phyloP scores from a whole-genome alignment of 2,888 invertebrate species.

The Troides aeacus region DNA sequence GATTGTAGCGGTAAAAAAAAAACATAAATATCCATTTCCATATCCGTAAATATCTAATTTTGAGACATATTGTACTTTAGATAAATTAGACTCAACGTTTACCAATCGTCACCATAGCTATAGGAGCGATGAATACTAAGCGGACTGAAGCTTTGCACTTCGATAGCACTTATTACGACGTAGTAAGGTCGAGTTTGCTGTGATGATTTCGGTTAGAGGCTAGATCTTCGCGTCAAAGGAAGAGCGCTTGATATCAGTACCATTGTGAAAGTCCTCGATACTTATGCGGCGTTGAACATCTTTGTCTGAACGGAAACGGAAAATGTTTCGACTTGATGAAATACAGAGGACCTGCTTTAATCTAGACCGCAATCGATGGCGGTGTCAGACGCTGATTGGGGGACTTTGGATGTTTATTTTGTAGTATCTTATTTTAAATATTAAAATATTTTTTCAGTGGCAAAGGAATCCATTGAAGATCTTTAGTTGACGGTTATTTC shows the following conservation, averaged over 20 bases:
- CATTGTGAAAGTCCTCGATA: conserved; percentile 17
- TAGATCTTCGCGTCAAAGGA: conserved; percentile 19
- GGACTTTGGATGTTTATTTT: conserved; percentile 13
- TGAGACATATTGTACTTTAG: too few species aligned
- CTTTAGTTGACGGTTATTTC: too few species aligned
- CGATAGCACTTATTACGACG: not conserved
- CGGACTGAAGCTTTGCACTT: not conserved
- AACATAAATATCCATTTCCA: too few species aligned
- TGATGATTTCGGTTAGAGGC: not conserved
- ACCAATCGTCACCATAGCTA: conserved; percentile 21
- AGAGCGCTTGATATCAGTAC: conserved; percentile 13
- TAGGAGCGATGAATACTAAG: conserved; percentile 24
- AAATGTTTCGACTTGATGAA: conserved; percentile 24
- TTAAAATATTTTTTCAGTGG: not conserved
- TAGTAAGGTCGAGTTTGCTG: conserved; percentile 5
- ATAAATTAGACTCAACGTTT: conserved; percentile 7
- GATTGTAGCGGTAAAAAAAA: too few species aligned
- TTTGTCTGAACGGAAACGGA: conserved; percentile 19
- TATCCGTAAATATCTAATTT: too few species aligned
- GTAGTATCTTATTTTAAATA: not conserved
- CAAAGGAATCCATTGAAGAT: too few species aligned
- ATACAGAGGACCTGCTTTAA: conserved; percentile 17
- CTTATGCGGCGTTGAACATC: conserved; percentile 14
- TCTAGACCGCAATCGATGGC: conserved; percentile 14
- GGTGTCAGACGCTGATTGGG: conserved; percentile 13